These are phyloP conservation scores for Misgurnus anguillicaudatus DNA, from an alignment of 2,113 vertebrate species.

Conservation along the genomic window DNA sequence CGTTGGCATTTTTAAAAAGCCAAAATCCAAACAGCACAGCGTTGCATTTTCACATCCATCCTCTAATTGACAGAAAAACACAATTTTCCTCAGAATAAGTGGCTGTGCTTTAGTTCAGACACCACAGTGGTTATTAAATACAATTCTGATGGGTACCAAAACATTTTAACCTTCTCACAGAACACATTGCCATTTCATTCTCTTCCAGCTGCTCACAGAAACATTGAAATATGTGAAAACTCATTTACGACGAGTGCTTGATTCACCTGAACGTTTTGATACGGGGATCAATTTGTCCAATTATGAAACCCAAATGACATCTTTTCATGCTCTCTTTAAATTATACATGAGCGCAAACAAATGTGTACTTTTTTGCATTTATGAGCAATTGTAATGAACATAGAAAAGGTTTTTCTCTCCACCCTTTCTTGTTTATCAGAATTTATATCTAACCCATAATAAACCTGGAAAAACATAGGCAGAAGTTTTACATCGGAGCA, in stretches of 20 bases:
- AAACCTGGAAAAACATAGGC: slow-evolving; percentile 15
- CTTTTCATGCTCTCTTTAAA: slow-evolving; percentile 58
- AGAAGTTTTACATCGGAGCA: background rate
- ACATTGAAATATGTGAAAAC: slow-evolving; percentile 32
- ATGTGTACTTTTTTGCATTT: slow-evolving; percentile 53
- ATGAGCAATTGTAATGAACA: background rate
- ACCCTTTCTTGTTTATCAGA: slow-evolving; percentile 48
- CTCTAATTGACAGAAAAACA: slow-evolving; percentile 18
- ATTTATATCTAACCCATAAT: slow-evolving; percentile 46
- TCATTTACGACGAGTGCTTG: slow-evolving; percentile 32
- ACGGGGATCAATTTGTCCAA: slow-evolving; percentile 46
- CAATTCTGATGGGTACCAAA: slow-evolving; percentile 28
- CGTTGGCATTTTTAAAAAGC: slow-evolving; percentile 16
- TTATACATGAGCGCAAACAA: slow-evolving; percentile 49
- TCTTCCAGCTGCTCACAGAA: background rate
- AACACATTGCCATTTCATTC: slow-evolving; percentile 37
- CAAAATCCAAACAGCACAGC: slow-evolving; percentile 12
- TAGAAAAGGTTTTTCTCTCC: slow-evolving; percentile 47
- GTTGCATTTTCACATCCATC: background rate
- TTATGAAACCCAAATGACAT: slow-evolving; percentile 59
- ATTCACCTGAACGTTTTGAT: slow-evolving; percentile 37
- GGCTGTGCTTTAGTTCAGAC: background rate
- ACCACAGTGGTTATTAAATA: slow-evolving; percentile 30
- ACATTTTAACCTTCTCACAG: slow-evolving; percentile 41
- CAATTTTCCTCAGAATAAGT: background rate